Base-by-base conservation (phyloP, 2,888 invertebrate species). In the Apamea anceps region DNA sequence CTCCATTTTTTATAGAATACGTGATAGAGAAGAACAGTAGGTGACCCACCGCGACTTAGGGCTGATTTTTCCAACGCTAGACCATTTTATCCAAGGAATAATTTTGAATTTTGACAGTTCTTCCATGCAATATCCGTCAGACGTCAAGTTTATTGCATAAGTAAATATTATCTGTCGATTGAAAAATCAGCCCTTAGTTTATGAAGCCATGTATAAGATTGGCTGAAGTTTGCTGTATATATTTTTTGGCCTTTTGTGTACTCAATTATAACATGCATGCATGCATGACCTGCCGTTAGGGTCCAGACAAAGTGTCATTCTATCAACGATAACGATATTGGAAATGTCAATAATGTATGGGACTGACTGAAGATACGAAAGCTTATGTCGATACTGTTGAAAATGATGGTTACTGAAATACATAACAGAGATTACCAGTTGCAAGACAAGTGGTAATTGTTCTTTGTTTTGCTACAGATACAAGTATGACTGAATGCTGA, bases 1-100 rank as follows among this genome's bases (percentile, higher is more conserved):
- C 79, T 75, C 37, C 65, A 60, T 76, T 78, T 85, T 84, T 84
- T 77, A 80, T 67, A 32, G 12, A 65, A 79, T 73, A 76, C 75
- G 75, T 85, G 84, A 72, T 62, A 45, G 10, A 37, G 13, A 28
- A 71, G 57, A 70, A 15, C 63, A 51, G 21, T 71, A 70, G 75
- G 77, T 80, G 84, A 75, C 77, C 80, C 77, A n/a, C 73, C 70
- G 63, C 7, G 60, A 73, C 48, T 71, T 57, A 32, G 32, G 32
- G 32, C 32, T 32, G 32, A 32, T 32, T 32, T 32, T 32, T 32
- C 2, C 1, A 32, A 32, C 32, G 32, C 32, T 32, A 32, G 32
- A 32, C 32, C 1, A 32, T 32, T 32, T 32, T 2, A 32, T 2
- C 3, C 32, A 32, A 32, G 32, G 32, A 32, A 32, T 32, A 32